Evolutionary conservation across 2,888 invertebrate species (phyloP).

Genomic region (Tholera decimalis): DNA sequence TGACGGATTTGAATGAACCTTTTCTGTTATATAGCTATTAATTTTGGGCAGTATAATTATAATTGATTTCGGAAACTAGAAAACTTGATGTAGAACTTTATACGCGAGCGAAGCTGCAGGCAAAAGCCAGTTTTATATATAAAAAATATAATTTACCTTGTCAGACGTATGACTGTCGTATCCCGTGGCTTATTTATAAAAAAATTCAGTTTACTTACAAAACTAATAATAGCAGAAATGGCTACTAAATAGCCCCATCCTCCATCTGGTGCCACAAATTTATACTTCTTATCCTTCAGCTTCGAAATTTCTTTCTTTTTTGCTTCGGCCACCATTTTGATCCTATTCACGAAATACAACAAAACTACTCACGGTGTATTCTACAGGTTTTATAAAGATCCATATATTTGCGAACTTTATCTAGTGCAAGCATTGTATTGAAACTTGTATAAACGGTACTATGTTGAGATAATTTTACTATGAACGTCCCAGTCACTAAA

Average conservation of each 20-base stretch:
- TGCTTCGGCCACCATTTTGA: conserved; percentile 62
- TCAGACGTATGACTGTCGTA: no score
- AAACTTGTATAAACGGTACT: conserved; percentile 26
- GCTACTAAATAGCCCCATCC: conserved; percentile 94
- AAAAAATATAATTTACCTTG: no score
- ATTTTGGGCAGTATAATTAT: no score
- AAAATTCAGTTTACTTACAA: conserved; percentile 86
- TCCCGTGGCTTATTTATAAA: not conserved
- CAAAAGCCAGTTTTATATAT: no score
- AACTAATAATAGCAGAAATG: conserved; percentile 90
- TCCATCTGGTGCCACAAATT: conserved; percentile 91
- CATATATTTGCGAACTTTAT: conserved; percentile 47
- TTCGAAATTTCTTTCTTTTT: conserved; percentile 44
- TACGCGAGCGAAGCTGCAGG: no score
- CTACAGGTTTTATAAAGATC: conserved; percentile 44
- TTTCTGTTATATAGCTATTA: no score
- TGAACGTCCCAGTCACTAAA: conserved; percentile 36
- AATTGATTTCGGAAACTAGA: no score
- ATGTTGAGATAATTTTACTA: conserved; percentile 20
- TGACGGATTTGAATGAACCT: no score
- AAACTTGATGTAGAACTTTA: no score
- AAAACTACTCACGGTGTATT: conserved; percentile 4
- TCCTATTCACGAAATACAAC: conserved; percentile 10
- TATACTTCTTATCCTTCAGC: conserved; percentile 68
- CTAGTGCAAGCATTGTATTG: conserved; percentile 36